phyloP scores from a whole-genome alignment of 2,113 vertebrate genomes.

The Scomber scombrus region DNA sequence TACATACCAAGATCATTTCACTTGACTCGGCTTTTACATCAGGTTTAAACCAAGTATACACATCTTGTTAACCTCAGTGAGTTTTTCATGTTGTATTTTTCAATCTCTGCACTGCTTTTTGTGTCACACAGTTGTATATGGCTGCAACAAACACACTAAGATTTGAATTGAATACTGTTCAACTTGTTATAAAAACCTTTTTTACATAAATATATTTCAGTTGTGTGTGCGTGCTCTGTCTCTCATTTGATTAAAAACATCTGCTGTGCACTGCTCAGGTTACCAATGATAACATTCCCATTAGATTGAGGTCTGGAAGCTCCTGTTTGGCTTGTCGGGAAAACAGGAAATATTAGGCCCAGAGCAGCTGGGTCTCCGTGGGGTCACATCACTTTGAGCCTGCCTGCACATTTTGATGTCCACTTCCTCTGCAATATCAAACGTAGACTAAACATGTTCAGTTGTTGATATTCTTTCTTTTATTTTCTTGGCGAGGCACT shows the following conservation, averaged over 20 bases:
- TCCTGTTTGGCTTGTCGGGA: slow-evolving; percentile 47
- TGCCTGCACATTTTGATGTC: slow-evolving; percentile 30
- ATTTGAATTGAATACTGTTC: background rate
- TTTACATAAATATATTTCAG: slow-evolving; percentile 15
- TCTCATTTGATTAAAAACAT: slow-evolving; percentile 37
- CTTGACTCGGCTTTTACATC: background rate
- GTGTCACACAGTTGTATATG: background rate
- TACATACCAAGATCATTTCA: background rate
- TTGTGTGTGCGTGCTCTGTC: background rate
- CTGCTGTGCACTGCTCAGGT: slow-evolving; percentile 25
- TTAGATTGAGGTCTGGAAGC: slow-evolving; percentile 42
- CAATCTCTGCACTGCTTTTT: background rate
- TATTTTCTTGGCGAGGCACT: background rate
- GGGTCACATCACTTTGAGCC: slow-evolving; percentile 29
- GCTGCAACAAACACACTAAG: background rate
- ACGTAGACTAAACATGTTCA: slow-evolving; percentile 58
- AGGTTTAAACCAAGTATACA: background rate
- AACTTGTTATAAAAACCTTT: slow-evolving; percentile 1
- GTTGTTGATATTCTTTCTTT: slow-evolving; percentile 17
- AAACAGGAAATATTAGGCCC: slow-evolving; percentile 64
- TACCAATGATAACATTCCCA: slow-evolving; percentile 45
- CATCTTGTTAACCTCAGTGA: background rate
- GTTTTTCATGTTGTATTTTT: background rate
- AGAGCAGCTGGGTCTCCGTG: slow-evolving; percentile 43
- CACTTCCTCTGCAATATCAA: slow-evolving; percentile 53